Evolutionary conservation across 1,140 invertebrate genomes (phyloP).

Genomic region (Drosophila neocordata): DNA sequence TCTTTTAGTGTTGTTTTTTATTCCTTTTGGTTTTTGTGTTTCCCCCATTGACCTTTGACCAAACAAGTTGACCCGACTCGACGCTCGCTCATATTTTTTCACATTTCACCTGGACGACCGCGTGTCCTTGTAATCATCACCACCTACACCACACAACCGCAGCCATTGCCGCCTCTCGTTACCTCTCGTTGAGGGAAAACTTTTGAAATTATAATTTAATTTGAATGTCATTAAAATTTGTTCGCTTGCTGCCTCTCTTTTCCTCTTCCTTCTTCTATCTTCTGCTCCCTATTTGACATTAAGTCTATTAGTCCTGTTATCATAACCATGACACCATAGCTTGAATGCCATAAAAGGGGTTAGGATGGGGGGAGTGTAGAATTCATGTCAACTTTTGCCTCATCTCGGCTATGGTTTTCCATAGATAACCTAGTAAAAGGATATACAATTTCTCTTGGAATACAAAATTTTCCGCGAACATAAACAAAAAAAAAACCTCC

Average conservation of each 20-base stretch:
- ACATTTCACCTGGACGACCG: slow-evolving; percentile 56
- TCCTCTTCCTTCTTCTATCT: not conserved
- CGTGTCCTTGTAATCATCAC: slow-evolving; percentile 67
- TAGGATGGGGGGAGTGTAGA: not conserved
- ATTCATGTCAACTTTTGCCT: slow-evolving; percentile 28
- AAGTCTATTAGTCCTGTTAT: slow-evolving; percentile 26
- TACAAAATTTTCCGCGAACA: not conserved
- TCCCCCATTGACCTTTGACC: slow-evolving; percentile 47
- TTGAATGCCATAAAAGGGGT: not conserved
- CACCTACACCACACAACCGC: slow-evolving; percentile 21
- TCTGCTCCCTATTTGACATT: not conserved
- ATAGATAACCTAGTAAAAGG: not conserved
- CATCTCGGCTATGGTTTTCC: not conserved
- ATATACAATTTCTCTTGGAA: not conserved
- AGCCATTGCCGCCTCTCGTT: slow-evolving; percentile 17
- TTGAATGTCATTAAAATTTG: slow-evolving; percentile 80
- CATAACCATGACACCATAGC: slow-evolving; percentile 38
- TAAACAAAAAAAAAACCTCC: not conserved
- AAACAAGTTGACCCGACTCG: slow-evolving; percentile 42
- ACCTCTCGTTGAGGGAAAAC: slow-evolving; percentile 41
- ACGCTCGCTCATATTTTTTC: not conserved
- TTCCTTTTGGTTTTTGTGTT: slow-evolving; percentile 15
- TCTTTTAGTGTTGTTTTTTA: not conserved
- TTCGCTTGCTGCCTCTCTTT: slow-evolving; percentile 33
- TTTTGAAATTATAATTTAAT: slow-evolving; percentile 80